phyloP scores from a whole-genome alignment of 2,797 vertebrate genomes.

The Poeciliopsis presidionis region DNA sequence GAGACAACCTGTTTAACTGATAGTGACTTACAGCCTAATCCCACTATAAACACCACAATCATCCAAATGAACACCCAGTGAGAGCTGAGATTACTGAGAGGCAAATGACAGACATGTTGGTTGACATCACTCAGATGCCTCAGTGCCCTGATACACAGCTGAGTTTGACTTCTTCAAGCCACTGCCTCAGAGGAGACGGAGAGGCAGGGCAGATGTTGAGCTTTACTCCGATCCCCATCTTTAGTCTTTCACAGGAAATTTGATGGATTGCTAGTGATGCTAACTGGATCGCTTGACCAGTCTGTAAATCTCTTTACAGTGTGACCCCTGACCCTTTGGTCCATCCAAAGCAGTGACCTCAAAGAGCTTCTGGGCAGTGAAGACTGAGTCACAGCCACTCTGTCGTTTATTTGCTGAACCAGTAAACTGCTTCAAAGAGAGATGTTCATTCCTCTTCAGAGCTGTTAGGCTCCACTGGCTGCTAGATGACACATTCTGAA shows the following conservation, averaged over 20 bases:
- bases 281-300: conserved; percentile 57
- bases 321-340: conserved; percentile 54
- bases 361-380: conserved; percentile 36
- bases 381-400: conserved; percentile 39
- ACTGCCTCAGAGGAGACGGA: background rate
- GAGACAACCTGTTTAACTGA: conserved; percentile 37
- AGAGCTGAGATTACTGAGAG: conserved; percentile 61
- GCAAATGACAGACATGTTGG: conserved; percentile 54
- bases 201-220: conserved; percentile 21
- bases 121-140: conserved; percentile 58
- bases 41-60: conserved; percentile 69
- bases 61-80: conserved; percentile 56
- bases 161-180: conserved; percentile 31
- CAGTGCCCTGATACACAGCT: conserved; percentile 33
- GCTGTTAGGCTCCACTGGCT: conserved; percentile 35
- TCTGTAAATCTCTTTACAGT: conserved; percentile 59
- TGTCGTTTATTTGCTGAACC: conserved; percentile 52
- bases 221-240: conserved; percentile 38
- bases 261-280: conserved; percentile 54
- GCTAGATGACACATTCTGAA: conserved; percentile 35
- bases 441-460: conserved; percentile 25
- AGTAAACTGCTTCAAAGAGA: conserved; percentile 52
- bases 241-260: conserved; percentile 28
- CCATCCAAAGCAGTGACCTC: conserved; percentile 56
- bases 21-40: conserved; percentile 52